These are phyloP conservation scores for Paguma larvata DNA, from an alignment of 2,797 vertebrate species.

Conservation along the genomic window DNA sequence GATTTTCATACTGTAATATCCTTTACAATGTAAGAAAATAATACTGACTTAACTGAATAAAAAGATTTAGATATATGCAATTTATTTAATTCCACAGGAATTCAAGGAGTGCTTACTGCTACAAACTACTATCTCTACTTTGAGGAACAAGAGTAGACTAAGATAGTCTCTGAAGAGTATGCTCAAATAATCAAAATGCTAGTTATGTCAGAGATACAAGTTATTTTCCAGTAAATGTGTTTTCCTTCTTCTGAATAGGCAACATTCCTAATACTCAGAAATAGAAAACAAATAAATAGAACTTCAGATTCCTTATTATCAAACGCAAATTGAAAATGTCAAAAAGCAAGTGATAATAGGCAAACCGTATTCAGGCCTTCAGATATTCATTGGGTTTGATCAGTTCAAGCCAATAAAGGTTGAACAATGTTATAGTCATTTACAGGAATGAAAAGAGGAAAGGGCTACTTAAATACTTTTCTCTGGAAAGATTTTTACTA, in stretches of 20 bases:
- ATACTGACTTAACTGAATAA: background rate
- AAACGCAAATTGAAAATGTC: background rate
- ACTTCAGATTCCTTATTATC: background rate
- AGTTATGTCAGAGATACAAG: background rate
- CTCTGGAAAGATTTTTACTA: background rate
- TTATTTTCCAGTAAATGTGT: background rate
- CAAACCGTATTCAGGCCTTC: background rate
- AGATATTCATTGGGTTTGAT: background rate
- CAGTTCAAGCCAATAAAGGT: background rate
- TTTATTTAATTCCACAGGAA: background rate
- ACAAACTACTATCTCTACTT: background rate
- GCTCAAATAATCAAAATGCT: background rate
- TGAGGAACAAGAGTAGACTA: background rate
- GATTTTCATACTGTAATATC: background rate
- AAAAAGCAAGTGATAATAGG: background rate
- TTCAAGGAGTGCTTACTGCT: background rate
- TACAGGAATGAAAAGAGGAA: background rate
- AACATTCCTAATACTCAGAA: background rate
- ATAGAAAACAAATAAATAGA: background rate
- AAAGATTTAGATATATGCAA: background rate
- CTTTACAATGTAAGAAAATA: background rate
- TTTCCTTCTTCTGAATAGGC: background rate
- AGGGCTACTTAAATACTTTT: background rate
- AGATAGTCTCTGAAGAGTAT: background rate
- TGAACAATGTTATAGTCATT: background rate